Base-by-base conservation (phyloP, 2,113 vertebrate species). In the Prolemur simus region DNA sequence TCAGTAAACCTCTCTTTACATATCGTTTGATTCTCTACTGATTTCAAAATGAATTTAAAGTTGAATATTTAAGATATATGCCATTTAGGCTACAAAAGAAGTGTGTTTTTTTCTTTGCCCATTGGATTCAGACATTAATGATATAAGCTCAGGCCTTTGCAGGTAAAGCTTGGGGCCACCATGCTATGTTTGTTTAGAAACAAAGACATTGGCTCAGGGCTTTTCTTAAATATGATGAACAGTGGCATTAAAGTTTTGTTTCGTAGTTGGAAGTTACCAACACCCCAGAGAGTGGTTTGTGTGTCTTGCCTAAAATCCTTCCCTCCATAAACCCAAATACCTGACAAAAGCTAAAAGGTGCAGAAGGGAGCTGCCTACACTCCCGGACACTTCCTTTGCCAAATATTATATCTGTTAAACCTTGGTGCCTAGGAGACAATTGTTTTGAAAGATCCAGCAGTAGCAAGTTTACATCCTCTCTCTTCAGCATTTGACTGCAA, bases 21-120 rank as follows among this genome's bases (percentile, higher is more conserved):
- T 95, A 66, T 78, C 73, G 12, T 91, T 94, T 95, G 89, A 58
- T 86, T 96, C 69, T 95, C 37, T 81, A 32, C 87, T 93, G 37
- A 91, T 89, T 96, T 93, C 86, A 94, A 83, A 92, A 52, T 93
- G 37, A 91, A 82, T 89, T 89, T 89, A 71, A 90, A 94, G 45
- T 87, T 91, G 63, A 77, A 39, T 39, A 76, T 68, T 95, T 95
- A 87, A 73, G 58, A 88, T 89, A 68, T 52, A 66, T 84, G 45
- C 69, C 42, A 29, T 45, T 77, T 63, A 84, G 32, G 23, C 73
- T 81, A 85, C 49, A 74, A 85, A 78, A 92, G 18, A 74, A 85
- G 12, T 54, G 37, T 21, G 21, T 15, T 64, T 91, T 91, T 95
- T 66, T 34, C 56, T 84, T 92, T 88, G 12, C 21, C 80, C 34